These are phyloP conservation scores for Smittia aterrima DNA, from an alignment of 2,888 invertebrate genomes.

Conservation along the genomic window DNA sequence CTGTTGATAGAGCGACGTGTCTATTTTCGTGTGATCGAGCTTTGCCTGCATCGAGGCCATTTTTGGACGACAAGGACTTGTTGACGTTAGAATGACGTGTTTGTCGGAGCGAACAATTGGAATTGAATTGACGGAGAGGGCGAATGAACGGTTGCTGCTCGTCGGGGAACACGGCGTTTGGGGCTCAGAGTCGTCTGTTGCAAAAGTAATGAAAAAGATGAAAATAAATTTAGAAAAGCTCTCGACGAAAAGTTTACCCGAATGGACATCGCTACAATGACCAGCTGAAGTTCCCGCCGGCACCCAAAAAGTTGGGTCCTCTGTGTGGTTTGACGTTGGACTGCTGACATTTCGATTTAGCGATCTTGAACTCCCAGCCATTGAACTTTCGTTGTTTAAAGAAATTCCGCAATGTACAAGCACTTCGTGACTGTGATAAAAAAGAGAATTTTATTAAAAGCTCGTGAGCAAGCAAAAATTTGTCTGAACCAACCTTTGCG, in stretches of 20 bases:
- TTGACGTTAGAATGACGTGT: constrained; percentile 57
- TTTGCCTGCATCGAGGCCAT: constrained; percentile 64
- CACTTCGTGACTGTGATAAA: constrained; percentile 52
- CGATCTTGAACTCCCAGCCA: constrained; percentile 52
- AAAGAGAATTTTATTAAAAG: not conserved
- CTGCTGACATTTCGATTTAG: constrained; percentile 50
- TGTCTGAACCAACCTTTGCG: constrained; percentile 49
- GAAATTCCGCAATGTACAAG: constrained; percentile 51
- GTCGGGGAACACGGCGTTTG: constrained; percentile 55
- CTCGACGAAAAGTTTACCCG: constrained; percentile 42
- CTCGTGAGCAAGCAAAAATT: not conserved
- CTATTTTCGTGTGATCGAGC: constrained; percentile 63
- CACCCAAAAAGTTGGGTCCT: constrained; percentile 56
- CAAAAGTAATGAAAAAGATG: not conserved
- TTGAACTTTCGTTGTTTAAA: constrained; percentile 52
- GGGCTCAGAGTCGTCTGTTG: constrained; percentile 53
- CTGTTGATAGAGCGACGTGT: constrained; percentile 59
- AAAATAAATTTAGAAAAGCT: too few relatives aligned
- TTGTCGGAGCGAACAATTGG: constrained; percentile 57
- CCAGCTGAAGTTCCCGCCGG: constrained; percentile 46
- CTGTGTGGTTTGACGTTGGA: constrained; percentile 49
- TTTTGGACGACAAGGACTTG: constrained; percentile 54
- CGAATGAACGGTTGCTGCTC: constrained; percentile 53
- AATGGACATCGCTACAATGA: constrained; percentile 35
- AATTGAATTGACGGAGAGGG: constrained; percentile 52